Evolutionary conservation across 2,113 vertebrate species (phyloP), one percentile per base, ranked within the genome.

Genomic region (Poeciliopsis occidentalis): DNA sequence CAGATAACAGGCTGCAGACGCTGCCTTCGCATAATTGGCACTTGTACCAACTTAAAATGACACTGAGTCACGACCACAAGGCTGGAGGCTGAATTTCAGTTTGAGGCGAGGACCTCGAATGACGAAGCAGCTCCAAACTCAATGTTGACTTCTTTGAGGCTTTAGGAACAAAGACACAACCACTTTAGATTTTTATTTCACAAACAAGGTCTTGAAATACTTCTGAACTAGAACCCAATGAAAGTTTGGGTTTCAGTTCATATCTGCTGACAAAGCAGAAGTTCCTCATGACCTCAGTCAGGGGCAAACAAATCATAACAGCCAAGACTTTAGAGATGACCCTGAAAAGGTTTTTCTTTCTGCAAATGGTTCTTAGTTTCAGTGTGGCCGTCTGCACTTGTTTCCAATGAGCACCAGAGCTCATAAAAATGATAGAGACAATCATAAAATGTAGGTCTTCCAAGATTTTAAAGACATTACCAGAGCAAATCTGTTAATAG

Each of bases 21-120:
- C 61, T 44, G 51, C 72, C 66, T 51, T 75, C 17, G 69, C 47
- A 70, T 62, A 22, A 70, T 11, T 4, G 37, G 44, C 30, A 32
- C 57, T 11, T 64, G 39, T 39, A 70, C 22, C 71, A 64, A 63
- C 31, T 30, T 75, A 64, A 75, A 80, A 80, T 79, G 72, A 86
- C 77, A 85, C 64, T 4, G 1, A 32, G 73, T 84, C 73, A 73
- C 60, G n/a, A 76, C 76, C 83, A 78, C 66, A 71, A 60, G 44
- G 41, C 47, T 8, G 22, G 30, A 69, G 64, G 73, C 51, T 69
- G 22, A 70, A 69, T 65, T 84, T 78, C 54, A 54, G 32, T 71
- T 79, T 71, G 63, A 37, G 60, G 51, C 69, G 51, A 71, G 44
- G 30, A 8, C 66, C 0, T 44, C 12, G 27, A n/a, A 80, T 62